Evolutionary conservation across 2,113 vertebrate species (phyloP).

Genomic region (Camelus bactrianus): DNA sequence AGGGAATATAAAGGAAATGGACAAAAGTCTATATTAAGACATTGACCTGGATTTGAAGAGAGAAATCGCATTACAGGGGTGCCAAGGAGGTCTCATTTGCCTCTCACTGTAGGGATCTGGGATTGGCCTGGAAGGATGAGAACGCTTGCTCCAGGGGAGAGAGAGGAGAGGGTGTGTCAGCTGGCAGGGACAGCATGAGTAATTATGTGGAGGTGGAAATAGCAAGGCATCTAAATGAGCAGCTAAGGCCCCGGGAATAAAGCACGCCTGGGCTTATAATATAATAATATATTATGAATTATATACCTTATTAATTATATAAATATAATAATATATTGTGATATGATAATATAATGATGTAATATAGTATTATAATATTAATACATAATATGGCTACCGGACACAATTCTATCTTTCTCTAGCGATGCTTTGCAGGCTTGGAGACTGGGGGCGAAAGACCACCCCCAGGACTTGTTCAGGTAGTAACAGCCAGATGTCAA

Average conservation of each 20-base stretch:
- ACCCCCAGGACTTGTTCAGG: not conserved
- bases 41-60: conserved; percentile 7
- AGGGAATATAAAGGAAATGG: not conserved
- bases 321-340: too few relatives aligned
- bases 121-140: not conserved
- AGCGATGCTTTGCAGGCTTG: not conserved
- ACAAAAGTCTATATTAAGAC: not conserved
- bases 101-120: not conserved
- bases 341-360: too few relatives aligned
- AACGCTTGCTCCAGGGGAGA: not conserved
- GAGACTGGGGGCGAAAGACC: not conserved
- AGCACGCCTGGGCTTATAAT: not conserved
- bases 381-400: not conserved
- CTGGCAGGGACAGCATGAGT: not conserved
- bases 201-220: not conserved
- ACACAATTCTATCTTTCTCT: not conserved
- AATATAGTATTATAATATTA: too few relatives aligned
- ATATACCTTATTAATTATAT: too few relatives aligned
- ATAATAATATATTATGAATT: too few relatives aligned
- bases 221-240: not conserved
- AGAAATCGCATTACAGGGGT: not conserved
- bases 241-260: not conserved
- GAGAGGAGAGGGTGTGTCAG: not conserved
- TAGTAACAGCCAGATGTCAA: not conserved
- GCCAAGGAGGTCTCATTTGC: not conserved